Conservation (phyloP, 2,797 vertebrate genomes). For the Pseudomugil tenellus region DNA sequence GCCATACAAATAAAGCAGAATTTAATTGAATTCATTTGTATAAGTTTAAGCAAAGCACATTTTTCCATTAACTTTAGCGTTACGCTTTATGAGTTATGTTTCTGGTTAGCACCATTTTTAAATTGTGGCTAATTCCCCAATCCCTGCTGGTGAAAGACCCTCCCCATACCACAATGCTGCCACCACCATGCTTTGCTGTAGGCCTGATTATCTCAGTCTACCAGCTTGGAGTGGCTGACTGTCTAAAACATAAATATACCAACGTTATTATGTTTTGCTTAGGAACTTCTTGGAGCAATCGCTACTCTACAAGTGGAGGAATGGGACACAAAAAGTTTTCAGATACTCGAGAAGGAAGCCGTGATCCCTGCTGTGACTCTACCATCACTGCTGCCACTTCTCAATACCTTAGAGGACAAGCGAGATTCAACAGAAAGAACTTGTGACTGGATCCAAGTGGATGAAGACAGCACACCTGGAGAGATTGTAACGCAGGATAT, state of each 20-base stretch:
- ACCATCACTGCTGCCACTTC: background rate
- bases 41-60: too few relatives aligned
- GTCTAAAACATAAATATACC: too few relatives aligned
- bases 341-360: slow-evolving; percentile 67
- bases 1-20: too few relatives aligned
- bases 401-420: background rate
- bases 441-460: slow-evolving; percentile 6
- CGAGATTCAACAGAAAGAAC: slow-evolving; percentile 6
- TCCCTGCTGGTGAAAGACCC: background rate
- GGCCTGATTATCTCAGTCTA: background rate
- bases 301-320: slow-evolving; percentile 61
- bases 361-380: background rate
- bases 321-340: slow-evolving; percentile 73
- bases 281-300: slow-evolving; percentile 69
- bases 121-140: background rate
- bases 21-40: too few relatives aligned
- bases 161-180: background rate
- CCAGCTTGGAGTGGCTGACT: background rate
- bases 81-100: background rate
- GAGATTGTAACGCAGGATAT: background rate
- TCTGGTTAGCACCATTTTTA: background rate
- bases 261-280: slow-evolving; percentile 9
- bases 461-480: background rate
- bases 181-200: background rate
- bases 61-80: background rate